Percentiles rank a stretch among this genome's conserved stretches.
Evolutionary conservation across 1,140 invertebrate species (phyloP).

Genomic region (Lanistes nyassanus): DNA sequence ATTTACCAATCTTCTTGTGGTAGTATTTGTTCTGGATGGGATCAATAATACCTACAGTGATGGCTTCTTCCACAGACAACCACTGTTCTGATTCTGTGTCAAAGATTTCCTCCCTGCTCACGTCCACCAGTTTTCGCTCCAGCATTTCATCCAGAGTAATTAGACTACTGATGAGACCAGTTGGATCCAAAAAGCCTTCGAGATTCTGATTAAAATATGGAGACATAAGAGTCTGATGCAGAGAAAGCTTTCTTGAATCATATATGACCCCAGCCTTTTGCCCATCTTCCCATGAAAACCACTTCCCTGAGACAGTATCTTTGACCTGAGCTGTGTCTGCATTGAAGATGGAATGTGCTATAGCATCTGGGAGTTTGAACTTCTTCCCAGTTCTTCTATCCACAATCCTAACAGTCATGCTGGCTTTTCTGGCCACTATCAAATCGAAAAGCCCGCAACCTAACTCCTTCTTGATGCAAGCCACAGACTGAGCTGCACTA

Average conservation of each 20-base stretch:
- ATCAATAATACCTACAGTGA: slow-evolving; percentile 65
- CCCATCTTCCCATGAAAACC: slow-evolving; percentile 56
- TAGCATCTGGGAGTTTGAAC: slow-evolving; percentile 36
- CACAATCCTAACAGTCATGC: slow-evolving; percentile 31
- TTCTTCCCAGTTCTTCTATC: slow-evolving; percentile 41
- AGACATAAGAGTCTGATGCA: slow-evolving; percentile 30
- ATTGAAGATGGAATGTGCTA: slow-evolving; percentile 38
- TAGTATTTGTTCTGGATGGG: slow-evolving; percentile 31
- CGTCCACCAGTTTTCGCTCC: slow-evolving; percentile 33
- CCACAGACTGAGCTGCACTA: slow-evolving; percentile 1
- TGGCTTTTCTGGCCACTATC: slow-evolving; percentile 33
- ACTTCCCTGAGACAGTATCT: slow-evolving; percentile 53
- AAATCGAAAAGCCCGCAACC: slow-evolving; percentile 40
- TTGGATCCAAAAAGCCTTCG: slow-evolving; percentile 29
- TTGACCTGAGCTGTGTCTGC: slow-evolving; percentile 47
- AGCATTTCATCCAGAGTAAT: slow-evolving; percentile 42
- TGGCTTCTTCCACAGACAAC: slow-evolving; percentile 85
- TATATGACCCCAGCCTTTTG: slow-evolving; percentile 45
- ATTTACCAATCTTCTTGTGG: slow-evolving; percentile 30
- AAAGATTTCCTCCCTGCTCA: slow-evolving; percentile 53
- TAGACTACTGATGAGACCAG: slow-evolving; percentile 13
- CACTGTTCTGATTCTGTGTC: slow-evolving; percentile 77
- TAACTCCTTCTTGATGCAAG: slow-evolving; percentile 38
- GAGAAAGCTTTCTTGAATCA: slow-evolving; percentile 34
- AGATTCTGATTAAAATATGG: slow-evolving; percentile 29